Base-by-base conservation (phyloP, 1,140 invertebrate genomes). In the Drusus annulatus region DNA sequence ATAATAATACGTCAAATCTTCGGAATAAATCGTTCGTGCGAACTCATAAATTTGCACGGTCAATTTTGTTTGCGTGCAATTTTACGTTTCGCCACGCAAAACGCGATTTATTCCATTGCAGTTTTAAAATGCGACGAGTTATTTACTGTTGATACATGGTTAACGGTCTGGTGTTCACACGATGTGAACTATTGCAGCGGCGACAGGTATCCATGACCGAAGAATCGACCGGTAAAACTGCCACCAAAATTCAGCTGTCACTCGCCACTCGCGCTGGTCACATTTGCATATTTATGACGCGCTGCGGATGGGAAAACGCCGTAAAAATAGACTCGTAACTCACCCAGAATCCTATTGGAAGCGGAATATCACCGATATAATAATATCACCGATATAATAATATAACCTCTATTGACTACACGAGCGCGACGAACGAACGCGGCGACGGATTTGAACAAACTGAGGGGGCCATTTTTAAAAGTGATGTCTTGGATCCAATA, bases 331-430 rank as follows among this genome's bases (percentile, higher is more conserved):
- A 60, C 15, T 60, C 13, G 13, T 45, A 21, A 71, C 68, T 71
- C 68, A 71, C 68, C 68, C 68, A 8, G 68, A 71, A 71, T 71
- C 68, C 68, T 50, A 45, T 71, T 71, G 15, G 68, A 71, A 51
- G 17, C 17, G 68, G 45, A n/a, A 15, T 50, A 50, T 71, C 31
- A 71, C 31, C 62, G 17, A 65, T 51, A 45, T 45, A 8, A 45
- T 45, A 45, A 15, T 50, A 50, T 71, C 31, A 71, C 31, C 62
- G 17, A 65, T 51, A 45, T 45, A 8, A 45, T 45, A 45, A 45
- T 45, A 21, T 71, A 71, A 71, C 68, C 45, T 71, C 68, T 8
- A 71, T 51, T 19, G 7, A 51, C 68, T n/a, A 51, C n/a, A 21
- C 31, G 68, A 71, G 45, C 68, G 36, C 68, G 28, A 50, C 68